Evolutionary conservation across 2,888 invertebrate species (phyloP), one percentile per base, ranked within the genome.

Genomic region (Drosophila bunnanda): DNA sequence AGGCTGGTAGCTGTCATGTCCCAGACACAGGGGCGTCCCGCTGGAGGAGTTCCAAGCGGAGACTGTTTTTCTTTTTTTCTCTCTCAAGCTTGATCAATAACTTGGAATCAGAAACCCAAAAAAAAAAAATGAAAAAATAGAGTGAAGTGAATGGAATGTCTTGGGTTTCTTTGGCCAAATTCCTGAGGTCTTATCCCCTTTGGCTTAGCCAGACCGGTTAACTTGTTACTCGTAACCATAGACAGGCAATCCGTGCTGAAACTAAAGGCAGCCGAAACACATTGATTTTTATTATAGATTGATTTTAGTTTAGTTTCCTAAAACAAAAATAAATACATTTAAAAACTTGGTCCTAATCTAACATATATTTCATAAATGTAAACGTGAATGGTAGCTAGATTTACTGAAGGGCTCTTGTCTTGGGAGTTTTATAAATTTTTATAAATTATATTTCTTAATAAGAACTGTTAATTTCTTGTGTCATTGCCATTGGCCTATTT

Each of bases 191-290:
- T 39, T 30, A 32, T 22, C 46, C 62, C 48, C 20, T 8, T 12
- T 20, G 13, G 34, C 28, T 43, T 22, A 60, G 32, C 58, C 64
- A 53, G 54, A 61, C 62, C 62, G 71, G 78, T 82, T 82, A 74
- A 80, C 83, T 82, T 80, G 78, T 82, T 82, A 75, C 82, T 77
- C 74, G 74, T 81, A 76, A 83, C 72, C 76, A 76, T 69, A 71
- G 57, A 66, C 80, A 66, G 79, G 70, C 62, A 59, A 61, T 74
- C 62, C 57, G 57, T 41, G 62, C 58, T 25, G 46, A 22, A 64
- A 54, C 61, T 59, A 54, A 59, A 74, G 53, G n/a, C n/a, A n/a
- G n/a, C n/a, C 58, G 15, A 7, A 67, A 57, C 66, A 57, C 70
- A 66, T 44, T 34, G 67, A 70, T 77, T 76, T 82, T 81, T 82